These are phyloP conservation scores for Pogoniulus pusillus DNA, from an alignment of 2,797 vertebrate genomes.

Conservation along the genomic window DNA sequence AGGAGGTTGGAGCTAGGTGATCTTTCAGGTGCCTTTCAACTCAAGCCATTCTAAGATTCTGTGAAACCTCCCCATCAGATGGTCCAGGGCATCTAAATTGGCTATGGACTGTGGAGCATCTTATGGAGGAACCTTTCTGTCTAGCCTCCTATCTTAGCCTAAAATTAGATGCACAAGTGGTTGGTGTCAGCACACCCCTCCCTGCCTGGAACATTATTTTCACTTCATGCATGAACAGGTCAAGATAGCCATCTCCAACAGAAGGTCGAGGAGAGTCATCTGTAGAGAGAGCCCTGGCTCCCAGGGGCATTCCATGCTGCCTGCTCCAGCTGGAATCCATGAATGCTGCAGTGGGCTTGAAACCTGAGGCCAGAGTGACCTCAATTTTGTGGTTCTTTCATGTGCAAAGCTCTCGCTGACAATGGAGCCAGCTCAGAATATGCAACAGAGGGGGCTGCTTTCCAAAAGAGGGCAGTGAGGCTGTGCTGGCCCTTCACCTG, in stretches of 20 bases:
- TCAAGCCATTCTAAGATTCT: too few relatives aligned
- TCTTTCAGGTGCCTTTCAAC: too few relatives aligned
- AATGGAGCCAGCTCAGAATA: not conserved
- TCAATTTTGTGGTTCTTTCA: slow-evolving; percentile 42
- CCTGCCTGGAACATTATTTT: slow-evolving; percentile 43
- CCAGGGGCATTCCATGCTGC: not conserved
- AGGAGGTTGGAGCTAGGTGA: too few relatives aligned
- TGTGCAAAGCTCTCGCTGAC: slow-evolving; percentile 23
- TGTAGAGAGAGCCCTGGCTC: slow-evolving; percentile 2
- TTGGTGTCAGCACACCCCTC: slow-evolving; percentile 4
- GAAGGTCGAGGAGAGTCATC: slow-evolving; percentile 28
- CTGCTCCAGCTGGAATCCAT: slow-evolving; percentile 12
- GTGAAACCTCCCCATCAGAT: not conserved
- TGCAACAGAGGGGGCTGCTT: slow-evolving; percentile 10
- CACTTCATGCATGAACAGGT: slow-evolving; percentile 33
- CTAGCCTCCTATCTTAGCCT: slow-evolving; percentile 26
- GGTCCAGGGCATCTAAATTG: not conserved
- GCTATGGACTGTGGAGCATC: not conserved
- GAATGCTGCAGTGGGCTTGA: slow-evolving; percentile 36
- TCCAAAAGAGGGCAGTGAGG: not conserved
- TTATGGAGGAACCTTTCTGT: slow-evolving; percentile 3
- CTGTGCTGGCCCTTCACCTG: not conserved
- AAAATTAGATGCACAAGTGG: slow-evolving; percentile 28
- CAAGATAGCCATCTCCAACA: slow-evolving; percentile 20
- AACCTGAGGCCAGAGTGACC: slow-evolving; percentile 9